Conservation (phyloP, 2,113 vertebrate genomes). For the Tympanuchus pallidicinctus region DNA sequence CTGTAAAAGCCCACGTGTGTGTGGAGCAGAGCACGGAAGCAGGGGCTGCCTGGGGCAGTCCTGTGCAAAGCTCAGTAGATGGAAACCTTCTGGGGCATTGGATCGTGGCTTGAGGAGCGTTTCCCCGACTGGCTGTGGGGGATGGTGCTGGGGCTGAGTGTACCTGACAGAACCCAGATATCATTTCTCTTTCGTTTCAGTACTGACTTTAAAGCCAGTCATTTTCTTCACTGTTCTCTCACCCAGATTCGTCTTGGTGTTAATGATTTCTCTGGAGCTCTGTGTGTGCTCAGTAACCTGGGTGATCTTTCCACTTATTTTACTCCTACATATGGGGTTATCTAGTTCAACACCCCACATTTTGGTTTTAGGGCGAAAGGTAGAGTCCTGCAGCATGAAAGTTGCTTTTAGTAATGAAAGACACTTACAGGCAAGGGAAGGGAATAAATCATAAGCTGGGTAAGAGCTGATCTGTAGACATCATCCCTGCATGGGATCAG, state of each 20-base stretch:
- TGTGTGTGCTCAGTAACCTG: background rate
- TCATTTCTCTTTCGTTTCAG: background rate
- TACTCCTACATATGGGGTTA: background rate
- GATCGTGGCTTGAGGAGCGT: background rate
- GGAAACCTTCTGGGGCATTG: background rate
- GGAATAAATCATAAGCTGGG: background rate
- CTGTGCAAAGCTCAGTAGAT: background rate
- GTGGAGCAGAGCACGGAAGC: background rate
- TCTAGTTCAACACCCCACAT: background rate
- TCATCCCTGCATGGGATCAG: background rate
- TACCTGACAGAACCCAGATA: background rate
- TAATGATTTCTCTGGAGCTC: background rate
- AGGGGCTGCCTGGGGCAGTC: background rate
- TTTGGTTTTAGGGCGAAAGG: background rate
- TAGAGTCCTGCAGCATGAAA: background rate
- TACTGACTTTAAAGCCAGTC: background rate
- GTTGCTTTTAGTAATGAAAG: background rate
- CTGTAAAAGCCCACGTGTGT: background rate
- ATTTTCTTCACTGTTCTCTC: background rate
- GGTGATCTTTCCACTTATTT: background rate
- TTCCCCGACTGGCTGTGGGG: background rate
- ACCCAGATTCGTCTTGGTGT: background rate
- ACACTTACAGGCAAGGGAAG: background rate
- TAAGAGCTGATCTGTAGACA: background rate
- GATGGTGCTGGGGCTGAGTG: fast-evolving